Evolutionary conservation across 1,140 invertebrate genomes (phyloP).

Genomic region (Trypoxylus dichotomus): DNA sequence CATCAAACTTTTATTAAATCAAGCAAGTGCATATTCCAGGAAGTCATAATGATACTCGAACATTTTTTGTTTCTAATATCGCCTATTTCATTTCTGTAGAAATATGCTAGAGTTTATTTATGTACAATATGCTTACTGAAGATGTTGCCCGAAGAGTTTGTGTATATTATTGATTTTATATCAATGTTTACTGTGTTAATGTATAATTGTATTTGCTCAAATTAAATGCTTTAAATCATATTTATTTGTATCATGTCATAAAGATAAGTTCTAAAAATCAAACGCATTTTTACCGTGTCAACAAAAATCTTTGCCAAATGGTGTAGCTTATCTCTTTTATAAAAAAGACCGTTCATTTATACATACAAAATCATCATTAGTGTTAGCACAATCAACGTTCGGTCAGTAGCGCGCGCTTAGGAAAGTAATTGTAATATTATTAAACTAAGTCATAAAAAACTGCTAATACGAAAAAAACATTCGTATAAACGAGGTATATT

Average conservation of each 20-base stretch:
- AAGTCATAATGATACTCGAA: not conserved
- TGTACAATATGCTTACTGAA: not conserved
- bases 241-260: not conserved
- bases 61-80: not conserved
- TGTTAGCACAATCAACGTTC: no score
- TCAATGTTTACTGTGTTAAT: not conserved
- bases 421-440: no score
- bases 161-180: not conserved
- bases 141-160: not conserved
- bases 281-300: no score
- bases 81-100: not conserved
- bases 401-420: no score
- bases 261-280: not conserved
- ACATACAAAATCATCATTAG: no score
- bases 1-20: not conserved
- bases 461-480: no score
- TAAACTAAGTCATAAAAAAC: no score
- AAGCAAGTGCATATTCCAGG: not conserved
- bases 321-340: no score
- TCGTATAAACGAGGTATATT: no score
- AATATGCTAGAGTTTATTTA: not conserved
- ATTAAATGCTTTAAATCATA: not conserved
- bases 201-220: not conserved
- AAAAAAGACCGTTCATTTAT: no score
- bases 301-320: no score